Base-by-base conservation (phyloP, 2,797 vertebrate species). In the Sebastiscus albofasciatus region DNA sequence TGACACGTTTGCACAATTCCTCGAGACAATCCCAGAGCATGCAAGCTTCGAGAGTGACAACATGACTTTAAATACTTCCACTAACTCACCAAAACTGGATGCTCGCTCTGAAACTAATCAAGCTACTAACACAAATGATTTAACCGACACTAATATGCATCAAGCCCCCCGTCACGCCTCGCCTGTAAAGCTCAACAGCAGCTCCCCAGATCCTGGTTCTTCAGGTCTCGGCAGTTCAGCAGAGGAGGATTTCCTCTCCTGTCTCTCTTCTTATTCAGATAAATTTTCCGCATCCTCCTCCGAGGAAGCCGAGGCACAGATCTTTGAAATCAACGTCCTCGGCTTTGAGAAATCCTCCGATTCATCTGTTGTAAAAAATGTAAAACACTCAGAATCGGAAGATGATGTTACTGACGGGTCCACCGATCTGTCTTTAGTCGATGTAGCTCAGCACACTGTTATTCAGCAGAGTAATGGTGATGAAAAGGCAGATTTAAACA, bases 1-100 rank as follows among this genome's bases (percentile, higher is more conserved):
- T 7, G 88, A 86, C 34, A 5, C 69, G 8, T 88, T 86, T 20
- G 56, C 88, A 55, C 86, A 85, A 8, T 82, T 83, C 42, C 88
- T 93, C 3, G 87, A 92, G 78, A 90, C 93, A 1, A 92, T 94
- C 79, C 92, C 92, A 39, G 92, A 93, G 65, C 85, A 86, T 14
- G 71, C 71, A 6, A 67, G 78, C 81, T 81, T 84, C 22, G 87
- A 93, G 36, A 31, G 56, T 2, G 75, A 77, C 14, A 14, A 29
- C 22, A 1, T 27, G 2, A 11, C 75, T 33, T 67, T 71, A 26
- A 67, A 64, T 55, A 13, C 55, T n/a, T 46, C 56, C 1, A 6
- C 69, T 68, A 71, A 85, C 70, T 71, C 83, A 22, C 29, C 64
- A 54, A 42, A 67, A 31, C 69, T 12, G 5, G 16, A 75, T 24